Evolutionary conservation across 2,797 vertebrate genomes (phyloP).

Genomic region (Sebastes taczanowskii): DNA sequence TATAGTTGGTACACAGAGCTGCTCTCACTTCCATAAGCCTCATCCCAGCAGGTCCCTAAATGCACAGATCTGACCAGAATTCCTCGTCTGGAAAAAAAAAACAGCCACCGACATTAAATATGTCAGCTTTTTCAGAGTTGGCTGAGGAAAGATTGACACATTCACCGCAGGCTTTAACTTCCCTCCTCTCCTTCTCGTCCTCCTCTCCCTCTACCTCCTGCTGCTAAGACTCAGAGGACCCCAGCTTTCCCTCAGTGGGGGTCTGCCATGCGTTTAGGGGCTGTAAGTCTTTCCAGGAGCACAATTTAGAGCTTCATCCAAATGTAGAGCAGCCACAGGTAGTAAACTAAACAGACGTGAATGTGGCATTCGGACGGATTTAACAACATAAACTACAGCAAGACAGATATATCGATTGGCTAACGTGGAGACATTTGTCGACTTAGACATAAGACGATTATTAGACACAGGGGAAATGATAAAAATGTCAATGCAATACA

Average conservation of each 20-base stretch:
- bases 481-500: not conserved
- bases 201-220: slow-evolving; percentile 22
- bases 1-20: slow-evolving; percentile 32
- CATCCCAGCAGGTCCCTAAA: slow-evolving; percentile 48
- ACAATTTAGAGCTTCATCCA: slow-evolving; percentile 13
- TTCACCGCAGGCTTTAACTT: slow-evolving; percentile 48
- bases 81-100: slow-evolving; percentile 23
- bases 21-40: slow-evolving; percentile 42
- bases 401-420: not conserved
- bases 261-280: slow-evolving; percentile 11
- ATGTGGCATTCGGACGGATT: not conserved
- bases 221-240: slow-evolving; percentile 40
- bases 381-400: not conserved
- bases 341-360: slow-evolving; percentile 20
- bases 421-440: not conserved
- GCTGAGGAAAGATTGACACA: slow-evolving; percentile 49
- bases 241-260: slow-evolving; percentile 31
- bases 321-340: slow-evolving; percentile 19
- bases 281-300: slow-evolving; percentile 34
- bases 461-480: not conserved
- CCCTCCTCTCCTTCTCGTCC: slow-evolving; percentile 8
- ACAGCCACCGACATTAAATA: slow-evolving; percentile 31
- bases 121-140: slow-evolving; percentile 39
- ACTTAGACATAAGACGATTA: not conserved
- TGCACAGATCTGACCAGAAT: slow-evolving; percentile 55